Evolutionary conservation across 1,140 invertebrate species (phyloP).

Genomic region (Drosophila jambulina): DNA sequence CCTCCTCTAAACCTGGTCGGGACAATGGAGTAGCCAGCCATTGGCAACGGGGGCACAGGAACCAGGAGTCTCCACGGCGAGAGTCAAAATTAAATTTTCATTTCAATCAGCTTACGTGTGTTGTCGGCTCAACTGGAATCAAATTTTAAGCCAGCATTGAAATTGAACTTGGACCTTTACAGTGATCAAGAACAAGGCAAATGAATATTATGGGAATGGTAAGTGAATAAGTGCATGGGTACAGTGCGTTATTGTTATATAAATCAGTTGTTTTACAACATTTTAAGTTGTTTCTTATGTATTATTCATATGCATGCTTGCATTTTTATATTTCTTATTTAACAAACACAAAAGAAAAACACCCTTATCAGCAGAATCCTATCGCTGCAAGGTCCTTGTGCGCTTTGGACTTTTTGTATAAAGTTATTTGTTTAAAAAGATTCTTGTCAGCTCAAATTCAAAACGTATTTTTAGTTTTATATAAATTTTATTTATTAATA

Average conservation of each 20-base stretch:
- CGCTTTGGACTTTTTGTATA: no score
- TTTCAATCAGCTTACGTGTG: conserved; percentile 20
- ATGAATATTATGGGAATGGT: background rate
- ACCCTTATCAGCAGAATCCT: no score
- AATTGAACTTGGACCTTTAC: conserved; percentile 26
- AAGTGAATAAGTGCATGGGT: conserved; percentile 1
- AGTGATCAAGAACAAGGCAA: background rate
- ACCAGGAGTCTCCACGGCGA: background rate
- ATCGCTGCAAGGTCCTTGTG: no score
- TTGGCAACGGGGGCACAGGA: background rate
- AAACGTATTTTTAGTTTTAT: no score
- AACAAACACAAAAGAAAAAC: no score
- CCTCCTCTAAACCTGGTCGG: background rate
- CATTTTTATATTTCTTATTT: no score
- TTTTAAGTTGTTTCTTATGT: background rate
- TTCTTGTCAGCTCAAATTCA: no score
- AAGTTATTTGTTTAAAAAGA: no score
- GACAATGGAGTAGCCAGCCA: background rate
- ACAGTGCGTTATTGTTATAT: background rate
- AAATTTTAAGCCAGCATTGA: conserved; percentile 30
- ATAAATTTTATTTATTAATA: no score
- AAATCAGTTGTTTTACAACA: background rate
- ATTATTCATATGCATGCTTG: background rate
- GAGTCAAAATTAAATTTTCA: conserved; percentile 40
- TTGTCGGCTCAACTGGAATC: conserved; percentile 29